Conservation (phyloP, 2,113 vertebrate genomes). For the Ibidorhyncha struthersii region DNA sequence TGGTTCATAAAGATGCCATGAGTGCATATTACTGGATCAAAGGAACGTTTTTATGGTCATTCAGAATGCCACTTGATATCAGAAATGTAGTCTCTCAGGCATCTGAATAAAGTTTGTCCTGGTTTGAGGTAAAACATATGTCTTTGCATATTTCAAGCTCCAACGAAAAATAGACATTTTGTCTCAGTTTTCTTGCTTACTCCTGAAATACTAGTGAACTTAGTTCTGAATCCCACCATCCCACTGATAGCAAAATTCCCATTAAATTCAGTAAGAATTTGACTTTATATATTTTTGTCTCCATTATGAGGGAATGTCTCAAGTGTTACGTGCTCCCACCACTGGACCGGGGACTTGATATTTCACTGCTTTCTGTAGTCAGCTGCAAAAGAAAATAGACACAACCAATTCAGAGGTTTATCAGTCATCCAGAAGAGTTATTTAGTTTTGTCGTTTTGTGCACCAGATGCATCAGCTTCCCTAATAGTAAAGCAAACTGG, state of each 20-base stretch:
- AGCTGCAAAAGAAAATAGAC: background rate
- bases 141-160: conserved; percentile 42
- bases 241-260: background rate
- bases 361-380: background rate
- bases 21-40: conserved; percentile 52
- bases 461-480: background rate
- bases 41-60: conserved; percentile 56
- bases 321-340: background rate
- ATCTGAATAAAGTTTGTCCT: conserved; percentile 35
- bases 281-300: background rate
- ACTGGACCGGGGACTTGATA: background rate
- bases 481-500: background rate
- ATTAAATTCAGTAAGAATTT: background rate
- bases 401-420: background rate
- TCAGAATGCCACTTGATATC: conserved; percentile 46
- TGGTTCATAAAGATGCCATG: conserved; percentile 49
- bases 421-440: background rate
- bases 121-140: background rate
- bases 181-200: background rate
- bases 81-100: conserved; percentile 20
- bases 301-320: background rate
- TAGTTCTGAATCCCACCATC: background rate
- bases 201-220: background rate
- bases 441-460: background rate
- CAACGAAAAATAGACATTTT: conserved; percentile 13